phyloP scores from a whole-genome alignment of 2,888 invertebrate genomes.

The Cheilosia vulpina region DNA sequence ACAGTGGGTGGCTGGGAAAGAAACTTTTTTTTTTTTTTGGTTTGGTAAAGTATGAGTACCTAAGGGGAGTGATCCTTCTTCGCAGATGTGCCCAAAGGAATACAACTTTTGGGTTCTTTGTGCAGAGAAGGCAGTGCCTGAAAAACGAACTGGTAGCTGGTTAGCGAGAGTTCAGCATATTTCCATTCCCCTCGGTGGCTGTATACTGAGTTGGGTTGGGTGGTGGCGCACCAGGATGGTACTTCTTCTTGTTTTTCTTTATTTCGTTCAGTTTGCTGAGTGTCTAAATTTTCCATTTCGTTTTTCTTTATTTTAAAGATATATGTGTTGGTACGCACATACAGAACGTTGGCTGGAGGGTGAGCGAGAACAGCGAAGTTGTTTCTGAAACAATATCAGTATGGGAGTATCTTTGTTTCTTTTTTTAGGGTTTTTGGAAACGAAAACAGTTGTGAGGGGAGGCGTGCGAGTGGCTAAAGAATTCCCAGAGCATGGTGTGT shows the following conservation, averaged over 20 bases:
- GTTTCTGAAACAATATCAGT: slow-evolving; percentile 52
- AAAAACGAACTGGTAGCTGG: slow-evolving; percentile 32
- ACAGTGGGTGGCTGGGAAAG: slow-evolving; percentile 67
- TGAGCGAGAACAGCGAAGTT: slow-evolving; percentile 23
- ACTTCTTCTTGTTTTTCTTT: slow-evolving; percentile 67
- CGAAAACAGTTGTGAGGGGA: neutral
- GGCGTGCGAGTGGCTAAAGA: slow-evolving; percentile 36
- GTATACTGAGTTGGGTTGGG: slow-evolving; percentile 1
- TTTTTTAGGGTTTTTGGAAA: slow-evolving; percentile 55
- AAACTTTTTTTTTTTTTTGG: slow-evolving; percentile 16
- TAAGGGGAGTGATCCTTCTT: slow-evolving; percentile 70
- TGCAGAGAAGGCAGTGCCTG: slow-evolving; percentile 34
- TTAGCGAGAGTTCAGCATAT: slow-evolving; percentile 60
- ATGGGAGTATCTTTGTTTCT: slow-evolving; percentile 40
- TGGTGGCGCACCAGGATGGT: slow-evolving; percentile 26
- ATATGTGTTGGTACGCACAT: slow-evolving; percentile 47
- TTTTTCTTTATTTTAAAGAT: slow-evolving; percentile 71
- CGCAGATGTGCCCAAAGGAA: slow-evolving; percentile 74
- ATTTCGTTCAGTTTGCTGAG: slow-evolving; percentile 72
- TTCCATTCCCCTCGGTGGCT: slow-evolving; percentile 58
- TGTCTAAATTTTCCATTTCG: slow-evolving; percentile 69
- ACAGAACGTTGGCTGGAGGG: slow-evolving; percentile 21
- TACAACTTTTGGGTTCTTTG: slow-evolving; percentile 73
- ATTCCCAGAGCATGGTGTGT: slow-evolving; percentile 59
- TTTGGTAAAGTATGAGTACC: slow-evolving; percentile 51